Conservation (phyloP, 1,140 invertebrate genomes). For the Asbolus verrucosus region DNA sequence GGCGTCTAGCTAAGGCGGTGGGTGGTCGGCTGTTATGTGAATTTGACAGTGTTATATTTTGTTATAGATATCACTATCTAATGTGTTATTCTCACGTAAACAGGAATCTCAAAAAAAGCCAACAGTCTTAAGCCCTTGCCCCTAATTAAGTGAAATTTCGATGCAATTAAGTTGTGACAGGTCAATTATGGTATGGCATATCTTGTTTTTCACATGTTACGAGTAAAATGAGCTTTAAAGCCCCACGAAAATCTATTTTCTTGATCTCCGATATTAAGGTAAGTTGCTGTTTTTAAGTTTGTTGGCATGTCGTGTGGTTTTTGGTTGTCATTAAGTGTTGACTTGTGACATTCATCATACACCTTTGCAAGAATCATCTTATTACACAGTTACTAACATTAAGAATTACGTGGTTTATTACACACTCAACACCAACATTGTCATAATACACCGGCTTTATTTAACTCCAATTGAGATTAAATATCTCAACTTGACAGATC, state of each 20-base stretch:
- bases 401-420: conserved; percentile 28
- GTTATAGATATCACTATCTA: conserved; percentile 46
- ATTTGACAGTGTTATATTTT: conserved; percentile 58
- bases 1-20: conserved; percentile 59
- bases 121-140: conserved; percentile 23
- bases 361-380: conserved; percentile 11
- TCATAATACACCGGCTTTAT: conserved; percentile 29
- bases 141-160: conserved; percentile 23
- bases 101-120: conserved; percentile 43
- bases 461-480: conserved; percentile 15
- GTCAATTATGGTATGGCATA: conserved; percentile 49
- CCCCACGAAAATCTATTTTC: conserved; percentile 41
- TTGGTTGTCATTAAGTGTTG: not conserved
- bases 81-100: conserved; percentile 42
- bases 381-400: conserved; percentile 13
- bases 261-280: conserved; percentile 45
- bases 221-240: conserved; percentile 43
- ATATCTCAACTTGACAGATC: conserved; percentile 19
- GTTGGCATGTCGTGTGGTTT: not conserved
- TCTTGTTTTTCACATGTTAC: conserved; percentile 45
- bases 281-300: conserved; percentile 7
- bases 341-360: conserved; percentile 18
- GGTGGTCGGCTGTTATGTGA: conserved; percentile 57
- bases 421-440: not conserved
- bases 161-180: conserved; percentile 49